These are phyloP conservation scores for Leptopilina myrica DNA, from an alignment of 2,888 invertebrate species.

Conservation along the genomic window DNA sequence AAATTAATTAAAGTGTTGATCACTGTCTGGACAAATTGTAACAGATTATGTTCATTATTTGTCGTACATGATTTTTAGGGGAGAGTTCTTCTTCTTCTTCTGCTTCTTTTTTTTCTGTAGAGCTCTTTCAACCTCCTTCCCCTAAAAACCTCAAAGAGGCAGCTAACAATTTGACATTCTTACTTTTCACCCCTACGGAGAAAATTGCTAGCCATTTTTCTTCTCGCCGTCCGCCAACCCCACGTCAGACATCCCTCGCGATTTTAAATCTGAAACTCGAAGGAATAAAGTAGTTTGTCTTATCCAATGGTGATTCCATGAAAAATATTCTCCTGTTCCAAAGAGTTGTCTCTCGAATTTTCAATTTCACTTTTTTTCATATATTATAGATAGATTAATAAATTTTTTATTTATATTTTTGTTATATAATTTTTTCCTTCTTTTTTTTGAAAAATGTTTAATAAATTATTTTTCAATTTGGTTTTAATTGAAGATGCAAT, in stretches of 20 bases:
- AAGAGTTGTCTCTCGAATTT: conserved; percentile 20
- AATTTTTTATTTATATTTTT: too few species aligned
- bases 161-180: conserved; percentile 61
- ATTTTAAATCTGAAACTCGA: conserved; percentile 57
- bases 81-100: not conserved
- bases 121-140: conserved; percentile 11
- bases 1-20: not conserved
- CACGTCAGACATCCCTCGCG: conserved; percentile 46
- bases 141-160: conserved; percentile 56
- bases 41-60: conserved; percentile 23
- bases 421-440: too few species aligned
- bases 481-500: not conserved
- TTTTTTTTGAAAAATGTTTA: too few species aligned
- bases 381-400: too few species aligned
- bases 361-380: conserved; percentile 31
- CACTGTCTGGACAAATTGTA: not conserved
- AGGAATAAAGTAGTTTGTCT: conserved; percentile 50
- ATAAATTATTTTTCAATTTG: not conserved
- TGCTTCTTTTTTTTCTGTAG: not conserved
- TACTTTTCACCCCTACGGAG: conserved; percentile 54
- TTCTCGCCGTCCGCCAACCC: conserved; percentile 53
- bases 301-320: conserved; percentile 30
- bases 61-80: conserved; percentile 1
- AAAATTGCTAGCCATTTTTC: conserved; percentile 64
- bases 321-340: conserved; percentile 13